phyloP scores from a whole-genome alignment of 2,113 vertebrate genomes.

The Fukomys damarensis region DNA sequence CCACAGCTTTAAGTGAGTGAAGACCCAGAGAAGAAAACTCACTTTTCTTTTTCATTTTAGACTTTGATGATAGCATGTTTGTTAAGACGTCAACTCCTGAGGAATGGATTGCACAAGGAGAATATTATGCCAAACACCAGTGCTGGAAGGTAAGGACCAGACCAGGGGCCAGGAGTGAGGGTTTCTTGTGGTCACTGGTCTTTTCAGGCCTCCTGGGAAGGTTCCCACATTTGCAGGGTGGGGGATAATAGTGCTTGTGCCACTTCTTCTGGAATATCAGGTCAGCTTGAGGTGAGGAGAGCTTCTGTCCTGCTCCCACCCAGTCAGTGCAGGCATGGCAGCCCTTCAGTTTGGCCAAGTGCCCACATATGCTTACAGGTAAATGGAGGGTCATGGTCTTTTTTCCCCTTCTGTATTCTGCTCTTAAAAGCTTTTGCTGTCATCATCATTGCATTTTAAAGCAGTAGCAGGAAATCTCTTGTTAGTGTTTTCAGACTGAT shows the following conservation, averaged over 20 bases:
- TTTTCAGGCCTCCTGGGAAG: neutral
- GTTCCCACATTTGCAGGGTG: neutral
- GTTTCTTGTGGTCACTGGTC: neutral
- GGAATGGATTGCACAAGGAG: conserved; percentile 90
- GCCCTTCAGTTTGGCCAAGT: neutral
- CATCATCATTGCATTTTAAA: neutral
- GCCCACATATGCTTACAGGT: neutral
- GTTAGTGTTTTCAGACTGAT: neutral
- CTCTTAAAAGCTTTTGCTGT: neutral
- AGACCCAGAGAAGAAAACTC: neutral
- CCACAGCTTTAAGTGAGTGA: neutral
- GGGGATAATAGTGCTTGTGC: neutral
- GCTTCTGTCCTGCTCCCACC: neutral
- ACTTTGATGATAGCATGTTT: conserved; percentile 91
- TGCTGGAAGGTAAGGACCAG: conserved; percentile 89
- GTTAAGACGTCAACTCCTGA: conserved; percentile 88
- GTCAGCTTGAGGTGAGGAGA: neutral
- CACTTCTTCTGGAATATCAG: neutral
- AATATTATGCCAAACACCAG: conserved; percentile 90
- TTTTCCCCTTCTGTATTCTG: neutral
- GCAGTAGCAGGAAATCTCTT: neutral
- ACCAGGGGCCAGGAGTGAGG: neutral
- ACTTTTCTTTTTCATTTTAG: conserved; percentile 77
- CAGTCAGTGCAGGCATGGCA: neutral
- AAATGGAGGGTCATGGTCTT: neutral